These are phyloP conservation scores for Conus ventricosus DNA, from an alignment of 1,140 invertebrate genomes.

Conservation along the genomic window DNA sequence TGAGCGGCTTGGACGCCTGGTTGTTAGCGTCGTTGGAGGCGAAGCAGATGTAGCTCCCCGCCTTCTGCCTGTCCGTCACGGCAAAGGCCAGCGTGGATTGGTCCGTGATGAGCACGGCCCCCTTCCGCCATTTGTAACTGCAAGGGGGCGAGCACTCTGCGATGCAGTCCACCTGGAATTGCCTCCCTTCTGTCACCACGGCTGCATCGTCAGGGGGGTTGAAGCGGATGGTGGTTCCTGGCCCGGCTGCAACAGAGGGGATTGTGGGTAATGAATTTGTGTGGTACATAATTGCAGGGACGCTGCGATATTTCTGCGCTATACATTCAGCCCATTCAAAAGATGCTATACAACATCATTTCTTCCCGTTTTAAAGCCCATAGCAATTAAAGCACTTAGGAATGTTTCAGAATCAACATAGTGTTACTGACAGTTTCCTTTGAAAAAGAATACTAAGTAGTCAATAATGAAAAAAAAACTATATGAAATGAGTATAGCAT, in stretches of 20 bases:
- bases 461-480: too few species aligned
- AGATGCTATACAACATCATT: too few species aligned
- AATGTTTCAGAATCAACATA: too few species aligned
- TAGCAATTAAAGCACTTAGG: too few species aligned
- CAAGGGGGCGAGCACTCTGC: constrained; percentile 40
- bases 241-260: constrained; percentile 1
- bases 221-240: constrained; percentile 32
- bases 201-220: constrained; percentile 36
- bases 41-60: constrained; percentile 38
- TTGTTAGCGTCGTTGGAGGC: constrained; percentile 36
- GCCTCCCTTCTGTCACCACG: constrained; percentile 30
- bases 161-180: constrained; percentile 31
- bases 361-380: too few species aligned
- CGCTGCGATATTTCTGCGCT: too few species aligned
- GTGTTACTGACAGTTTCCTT: too few species aligned
- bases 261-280: too few species aligned
- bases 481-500: too few species aligned
- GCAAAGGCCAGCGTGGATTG: constrained; percentile 9
- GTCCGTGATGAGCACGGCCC: constrained; percentile 12
- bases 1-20: constrained; percentile 32
- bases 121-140: constrained; percentile 35
- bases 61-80: not conserved
- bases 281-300: too few species aligned
- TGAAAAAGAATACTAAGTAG: too few species aligned
- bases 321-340: too few species aligned